Conservation (phyloP, 2,797 vertebrate species). For the Gambelia wislizenii region DNA sequence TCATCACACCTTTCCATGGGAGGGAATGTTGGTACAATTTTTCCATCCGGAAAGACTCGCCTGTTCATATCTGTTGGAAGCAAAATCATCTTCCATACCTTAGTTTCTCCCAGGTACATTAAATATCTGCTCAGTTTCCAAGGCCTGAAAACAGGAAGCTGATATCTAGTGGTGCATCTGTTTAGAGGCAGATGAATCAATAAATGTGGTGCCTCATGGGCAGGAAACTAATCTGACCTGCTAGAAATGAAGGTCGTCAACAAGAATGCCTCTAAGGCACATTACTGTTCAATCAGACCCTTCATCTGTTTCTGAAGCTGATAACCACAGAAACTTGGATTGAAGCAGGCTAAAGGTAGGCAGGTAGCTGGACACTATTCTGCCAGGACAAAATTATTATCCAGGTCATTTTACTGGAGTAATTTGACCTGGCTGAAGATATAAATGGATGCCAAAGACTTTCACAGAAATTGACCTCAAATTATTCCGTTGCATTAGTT, state of each 20-base stretch:
- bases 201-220: constrained; percentile 64
- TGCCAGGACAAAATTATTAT: constrained; percentile 42
- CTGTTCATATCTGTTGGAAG: constrained; percentile 43
- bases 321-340: constrained; percentile 30
- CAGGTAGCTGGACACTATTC: constrained; percentile 32
- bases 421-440: constrained; percentile 52
- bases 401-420: constrained; percentile 29
- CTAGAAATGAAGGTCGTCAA: constrained; percentile 71
- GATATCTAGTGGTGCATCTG: constrained; percentile 52
- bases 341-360: constrained; percentile 25
- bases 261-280: constrained; percentile 61
- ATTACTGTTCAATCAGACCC: constrained; percentile 51
- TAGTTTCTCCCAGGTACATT: constrained; percentile 25
- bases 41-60: constrained; percentile 34
- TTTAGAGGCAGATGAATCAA: constrained; percentile 68
- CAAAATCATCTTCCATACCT: constrained; percentile 40
- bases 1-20: constrained; percentile 39
- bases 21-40: neutral
- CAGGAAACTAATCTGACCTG: constrained; percentile 60
- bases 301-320: neutral
- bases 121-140: constrained; percentile 44
- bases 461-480: neutral
- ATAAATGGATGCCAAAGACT: neutral
- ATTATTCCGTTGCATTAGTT: constrained; percentile 1
- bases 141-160: constrained; percentile 41